Percentiles rank a stretch among this genome's conserved stretches.
Evolutionary conservation across 37 sponge, comb jelly and placozoan species (phyloP).

Genomic region (Tethya wilhelma): DNA sequence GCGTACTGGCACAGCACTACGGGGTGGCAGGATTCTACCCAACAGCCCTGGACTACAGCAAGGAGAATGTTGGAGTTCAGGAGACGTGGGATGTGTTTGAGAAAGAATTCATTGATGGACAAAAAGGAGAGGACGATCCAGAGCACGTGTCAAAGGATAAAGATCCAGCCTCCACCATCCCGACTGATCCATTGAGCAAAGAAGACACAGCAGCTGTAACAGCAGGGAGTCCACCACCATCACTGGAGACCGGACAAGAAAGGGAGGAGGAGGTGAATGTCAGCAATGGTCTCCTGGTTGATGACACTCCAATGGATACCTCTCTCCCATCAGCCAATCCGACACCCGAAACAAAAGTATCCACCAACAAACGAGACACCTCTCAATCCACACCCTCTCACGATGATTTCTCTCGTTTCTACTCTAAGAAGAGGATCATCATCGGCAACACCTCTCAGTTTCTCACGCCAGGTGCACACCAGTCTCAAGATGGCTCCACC

Average conservation of each 20-base stretch:
- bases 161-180: too few relatives aligned
- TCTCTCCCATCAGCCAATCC: neutral
- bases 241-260: too few relatives aligned
- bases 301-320: neutral
- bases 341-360: neutral
- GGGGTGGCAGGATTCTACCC: slow-evolving; percentile 44
- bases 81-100: slow-evolving; percentile 39
- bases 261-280: slow-evolving; percentile 7
- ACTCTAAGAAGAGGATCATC: slow-evolving; percentile 58
- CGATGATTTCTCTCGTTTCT: slow-evolving; percentile 18
- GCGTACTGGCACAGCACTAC: slow-evolving; percentile 56
- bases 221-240: too few relatives aligned
- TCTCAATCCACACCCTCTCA: neutral
- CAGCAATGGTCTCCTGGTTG: neutral
- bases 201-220: too few relatives aligned
- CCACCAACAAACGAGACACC: neutral
- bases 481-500: slow-evolving; percentile 60
- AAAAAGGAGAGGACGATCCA: neutral
- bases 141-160: too few relatives aligned
- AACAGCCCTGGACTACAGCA: slow-evolving; percentile 31
- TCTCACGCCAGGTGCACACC: slow-evolving; percentile 31
- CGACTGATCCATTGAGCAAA: too few relatives aligned
- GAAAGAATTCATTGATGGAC: slow-evolving; percentile 12
- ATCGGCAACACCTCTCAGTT: slow-evolving; percentile 89
- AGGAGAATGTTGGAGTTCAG: slow-evolving; percentile 52